These are phyloP conservation scores for Limnodromus scolopaceus DNA, from an alignment of 2,797 vertebrate genomes.

Conservation along the genomic window DNA sequence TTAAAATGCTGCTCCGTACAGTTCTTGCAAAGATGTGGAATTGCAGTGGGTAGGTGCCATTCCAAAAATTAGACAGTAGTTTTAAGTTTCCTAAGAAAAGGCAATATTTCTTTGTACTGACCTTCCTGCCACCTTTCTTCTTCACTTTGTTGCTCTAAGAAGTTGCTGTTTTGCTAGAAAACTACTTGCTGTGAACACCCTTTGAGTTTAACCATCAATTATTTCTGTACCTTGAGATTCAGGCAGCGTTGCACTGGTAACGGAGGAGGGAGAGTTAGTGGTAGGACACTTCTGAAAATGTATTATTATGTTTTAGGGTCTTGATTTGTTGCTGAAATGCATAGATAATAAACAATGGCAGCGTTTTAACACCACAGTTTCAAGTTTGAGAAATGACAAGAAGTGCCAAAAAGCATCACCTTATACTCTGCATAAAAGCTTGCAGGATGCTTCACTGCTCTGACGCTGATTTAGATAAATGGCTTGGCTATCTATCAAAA, in stretches of 20 bases:
- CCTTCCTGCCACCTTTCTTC: slow-evolving; percentile 80
- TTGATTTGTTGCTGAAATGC: slow-evolving; percentile 72
- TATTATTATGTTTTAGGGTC: slow-evolving; percentile 58
- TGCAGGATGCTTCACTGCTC: slow-evolving; percentile 75
- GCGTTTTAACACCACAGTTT: slow-evolving; percentile 65
- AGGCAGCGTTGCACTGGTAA: slow-evolving; percentile 19
- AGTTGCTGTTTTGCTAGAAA: slow-evolving; percentile 83
- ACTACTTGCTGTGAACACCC: slow-evolving; percentile 80
- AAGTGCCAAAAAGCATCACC: slow-evolving; percentile 64
- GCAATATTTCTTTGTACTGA: slow-evolving; percentile 84
- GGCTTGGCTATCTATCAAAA: slow-evolving; percentile 82
- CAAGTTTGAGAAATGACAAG: slow-evolving; percentile 76
- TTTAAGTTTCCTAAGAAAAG: slow-evolving; percentile 65
- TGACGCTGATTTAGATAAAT: slow-evolving; percentile 90
- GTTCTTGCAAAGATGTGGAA: slow-evolving; percentile 43
- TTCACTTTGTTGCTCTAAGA: slow-evolving; percentile 82
- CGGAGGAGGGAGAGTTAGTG: slow-evolving; percentile 22
- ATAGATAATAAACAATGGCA: slow-evolving; percentile 69
- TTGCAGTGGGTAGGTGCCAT: slow-evolving; percentile 3
- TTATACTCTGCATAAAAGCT: slow-evolving; percentile 62
- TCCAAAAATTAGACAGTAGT: slow-evolving; percentile 65
- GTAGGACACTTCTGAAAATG: slow-evolving; percentile 44
- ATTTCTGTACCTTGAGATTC: slow-evolving; percentile 73
- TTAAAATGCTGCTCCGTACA: slow-evolving; percentile 52
- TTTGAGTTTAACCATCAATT: slow-evolving; percentile 82